Evolutionary conservation across 2,113 vertebrate genomes (phyloP).

Genomic region (Scatophagus argus): DNA sequence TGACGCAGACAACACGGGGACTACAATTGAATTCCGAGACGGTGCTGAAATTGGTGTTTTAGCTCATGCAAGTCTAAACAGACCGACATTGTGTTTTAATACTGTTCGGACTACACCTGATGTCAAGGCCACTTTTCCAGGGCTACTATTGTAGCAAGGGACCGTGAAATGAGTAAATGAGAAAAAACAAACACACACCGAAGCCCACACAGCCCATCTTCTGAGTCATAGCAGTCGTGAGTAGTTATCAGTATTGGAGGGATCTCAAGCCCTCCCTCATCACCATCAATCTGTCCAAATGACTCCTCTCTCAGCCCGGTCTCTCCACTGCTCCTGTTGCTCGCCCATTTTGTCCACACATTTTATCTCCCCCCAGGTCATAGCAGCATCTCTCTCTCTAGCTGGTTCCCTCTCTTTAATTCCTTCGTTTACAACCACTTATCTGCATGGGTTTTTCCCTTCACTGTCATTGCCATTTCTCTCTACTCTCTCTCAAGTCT

Average conservation of each 20-base stretch:
- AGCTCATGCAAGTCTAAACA: slow-evolving; percentile 45
- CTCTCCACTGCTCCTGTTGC: slow-evolving; percentile 30
- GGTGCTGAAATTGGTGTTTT: slow-evolving; percentile 39
- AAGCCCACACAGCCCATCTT: slow-evolving; percentile 36
- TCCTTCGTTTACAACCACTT: slow-evolving; percentile 34
- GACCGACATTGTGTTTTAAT: slow-evolving; percentile 39
- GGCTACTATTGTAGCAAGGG: slow-evolving; percentile 13
- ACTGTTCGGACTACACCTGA: slow-evolving; percentile 43
- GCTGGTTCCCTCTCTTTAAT: slow-evolving; percentile 35
- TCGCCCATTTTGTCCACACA: slow-evolving; percentile 31
- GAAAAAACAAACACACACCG: not conserved
- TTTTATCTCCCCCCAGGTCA: slow-evolving; percentile 47
- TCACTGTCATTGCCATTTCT: slow-evolving; percentile 8
- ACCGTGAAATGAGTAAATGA: slow-evolving; percentile 19
- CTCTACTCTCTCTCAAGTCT: slow-evolving; percentile 21
- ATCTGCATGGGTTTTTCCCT: not conserved
- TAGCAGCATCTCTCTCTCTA: slow-evolving; percentile 15
- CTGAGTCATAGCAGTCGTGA: slow-evolving; percentile 36
- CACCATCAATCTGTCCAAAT: slow-evolving; percentile 74
- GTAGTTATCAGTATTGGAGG: slow-evolving; percentile 64
- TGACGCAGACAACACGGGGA: slow-evolving; percentile 22
- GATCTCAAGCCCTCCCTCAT: slow-evolving; percentile 63
- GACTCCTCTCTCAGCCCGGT: slow-evolving; percentile 44
- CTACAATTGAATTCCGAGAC: slow-evolving; percentile 32
- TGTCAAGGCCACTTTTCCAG: slow-evolving; percentile 40